A percentile compares a stretch with the other conserved stretches of the same genome.
phyloP scores from a whole-genome alignment of 2,113 vertebrate species.

The Epinephelus moara region DNA sequence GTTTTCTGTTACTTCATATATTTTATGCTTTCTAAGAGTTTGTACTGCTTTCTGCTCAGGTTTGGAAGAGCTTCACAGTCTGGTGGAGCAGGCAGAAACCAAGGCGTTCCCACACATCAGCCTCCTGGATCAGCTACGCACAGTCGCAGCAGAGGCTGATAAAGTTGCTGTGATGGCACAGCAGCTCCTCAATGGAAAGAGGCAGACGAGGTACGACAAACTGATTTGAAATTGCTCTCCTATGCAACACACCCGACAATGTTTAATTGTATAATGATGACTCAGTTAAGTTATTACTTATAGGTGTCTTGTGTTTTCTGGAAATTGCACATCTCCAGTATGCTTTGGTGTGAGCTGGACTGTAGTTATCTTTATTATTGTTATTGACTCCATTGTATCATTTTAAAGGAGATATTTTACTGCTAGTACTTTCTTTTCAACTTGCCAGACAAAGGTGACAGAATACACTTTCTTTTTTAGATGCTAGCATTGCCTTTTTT shows the following conservation, averaged over 20 bases:
- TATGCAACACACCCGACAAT: neutral
- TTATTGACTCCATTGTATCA: neutral
- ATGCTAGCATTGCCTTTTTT: neutral
- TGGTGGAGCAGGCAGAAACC: constrained; percentile 92
- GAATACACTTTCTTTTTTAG: neutral
- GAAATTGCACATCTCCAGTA: too few relatives aligned
- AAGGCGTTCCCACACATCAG: constrained; percentile 90
- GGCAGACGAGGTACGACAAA: constrained; percentile 90
- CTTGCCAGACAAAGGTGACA: neutral
- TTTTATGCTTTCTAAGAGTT: neutral
- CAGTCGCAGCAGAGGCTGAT: constrained; percentile 90
- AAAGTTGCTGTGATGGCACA: constrained; percentile 94
- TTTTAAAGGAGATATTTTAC: neutral
- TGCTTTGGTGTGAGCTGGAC: neutral
- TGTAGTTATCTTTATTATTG: neutral
- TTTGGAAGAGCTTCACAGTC: constrained; percentile 89
- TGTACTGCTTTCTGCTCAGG: constrained; percentile 78
- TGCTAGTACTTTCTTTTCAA: neutral
- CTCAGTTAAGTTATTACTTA: too few relatives aligned
- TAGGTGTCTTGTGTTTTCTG: too few relatives aligned
- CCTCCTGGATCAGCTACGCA: constrained; percentile 88
- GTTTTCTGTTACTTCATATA: neutral
- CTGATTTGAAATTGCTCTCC: neutral
- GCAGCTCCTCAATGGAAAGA: constrained; percentile 95
- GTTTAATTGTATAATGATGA: too few relatives aligned